A percentile compares a stretch with the other conserved stretches of the same genome.
Conservation (phyloP, 2,113 vertebrate species). For the Stigmatopora nigra region DNA sequence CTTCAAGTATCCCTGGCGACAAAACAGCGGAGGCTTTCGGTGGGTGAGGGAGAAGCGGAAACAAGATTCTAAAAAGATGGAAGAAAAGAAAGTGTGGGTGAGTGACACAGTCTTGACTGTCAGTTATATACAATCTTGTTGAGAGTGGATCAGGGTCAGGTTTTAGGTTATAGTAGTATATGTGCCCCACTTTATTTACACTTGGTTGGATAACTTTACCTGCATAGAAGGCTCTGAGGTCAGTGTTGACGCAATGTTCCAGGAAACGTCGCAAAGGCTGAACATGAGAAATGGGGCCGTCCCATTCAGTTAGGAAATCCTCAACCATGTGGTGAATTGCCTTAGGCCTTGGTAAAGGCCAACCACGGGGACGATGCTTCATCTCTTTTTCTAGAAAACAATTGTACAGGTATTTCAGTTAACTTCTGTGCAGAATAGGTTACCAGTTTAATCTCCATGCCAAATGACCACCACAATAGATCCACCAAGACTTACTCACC, state of each 20-base stretch:
- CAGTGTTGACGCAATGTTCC: conserved; percentile 85
- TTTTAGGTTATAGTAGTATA: neutral
- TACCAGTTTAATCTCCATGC: neutral
- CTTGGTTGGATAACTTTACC: conserved; percentile 62
- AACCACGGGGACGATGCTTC: conserved; percentile 74
- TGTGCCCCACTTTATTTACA: neutral
- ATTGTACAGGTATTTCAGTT: too few relatives aligned
- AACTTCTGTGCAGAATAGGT: neutral
- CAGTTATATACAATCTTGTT: neutral
- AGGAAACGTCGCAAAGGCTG: conserved; percentile 88
- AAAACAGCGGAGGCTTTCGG: conserved; percentile 80
- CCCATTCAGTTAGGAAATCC: conserved; percentile 95
- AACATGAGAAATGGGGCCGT: conserved; percentile 79
- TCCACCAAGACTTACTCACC: conserved; percentile 62
- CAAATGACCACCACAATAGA: neutral
- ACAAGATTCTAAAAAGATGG: conserved; percentile 77
- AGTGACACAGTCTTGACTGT: neutral
- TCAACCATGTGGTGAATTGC: conserved; percentile 90
- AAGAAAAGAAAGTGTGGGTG: neutral
- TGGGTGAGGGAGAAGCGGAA: conserved; percentile 82
- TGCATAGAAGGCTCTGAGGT: conserved; percentile 88
- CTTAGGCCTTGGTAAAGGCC: conserved; percentile 82
- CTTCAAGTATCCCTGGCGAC: conserved; percentile 78
- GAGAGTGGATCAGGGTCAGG: neutral
- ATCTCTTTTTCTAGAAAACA: conserved; percentile 77